Evolutionary conservation across 2,888 invertebrate species (phyloP).

Genomic region (Nemotelus pantherinus): DNA sequence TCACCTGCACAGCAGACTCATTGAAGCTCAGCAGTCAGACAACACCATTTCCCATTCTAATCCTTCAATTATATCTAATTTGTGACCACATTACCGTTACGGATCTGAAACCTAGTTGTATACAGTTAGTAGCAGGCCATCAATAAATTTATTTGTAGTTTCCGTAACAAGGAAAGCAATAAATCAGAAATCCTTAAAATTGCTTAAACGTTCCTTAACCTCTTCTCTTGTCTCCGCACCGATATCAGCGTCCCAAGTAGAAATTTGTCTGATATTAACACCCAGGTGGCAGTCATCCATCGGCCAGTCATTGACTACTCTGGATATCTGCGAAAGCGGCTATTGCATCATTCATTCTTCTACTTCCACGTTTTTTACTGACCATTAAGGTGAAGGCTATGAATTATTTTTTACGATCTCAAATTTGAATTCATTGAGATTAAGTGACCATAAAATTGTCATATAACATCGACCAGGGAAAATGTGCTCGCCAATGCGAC

Average conservation of each 20-base stretch:
- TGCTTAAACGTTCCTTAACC: background rate
- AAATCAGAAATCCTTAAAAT: too few species aligned
- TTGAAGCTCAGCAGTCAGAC: too few species aligned
- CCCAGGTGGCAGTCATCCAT: background rate
- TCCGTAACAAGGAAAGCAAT: too few species aligned
- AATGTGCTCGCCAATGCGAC: constrained; percentile 31
- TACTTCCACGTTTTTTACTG: constrained; percentile 41
- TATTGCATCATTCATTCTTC: background rate
- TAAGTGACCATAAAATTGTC: constrained; percentile 56
- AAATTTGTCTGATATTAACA: background rate
- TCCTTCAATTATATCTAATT: too few species aligned
- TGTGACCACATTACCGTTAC: too few species aligned
- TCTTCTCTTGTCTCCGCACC: background rate
- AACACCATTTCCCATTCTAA: too few species aligned
- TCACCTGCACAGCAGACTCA: too few species aligned
- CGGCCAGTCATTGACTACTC: background rate
- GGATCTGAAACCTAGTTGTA: too few species aligned
- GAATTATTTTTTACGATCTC: constrained; percentile 53
- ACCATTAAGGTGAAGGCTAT: constrained; percentile 49
- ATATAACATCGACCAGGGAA: constrained; percentile 53
- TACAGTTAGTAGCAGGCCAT: too few species aligned
- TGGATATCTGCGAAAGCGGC: background rate
- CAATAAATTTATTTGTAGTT: too few species aligned
- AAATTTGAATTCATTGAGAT: constrained; percentile 57
- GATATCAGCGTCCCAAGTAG: background rate